Conservation (phyloP, 2,113 vertebrate species). For the Esox niger region DNA sequence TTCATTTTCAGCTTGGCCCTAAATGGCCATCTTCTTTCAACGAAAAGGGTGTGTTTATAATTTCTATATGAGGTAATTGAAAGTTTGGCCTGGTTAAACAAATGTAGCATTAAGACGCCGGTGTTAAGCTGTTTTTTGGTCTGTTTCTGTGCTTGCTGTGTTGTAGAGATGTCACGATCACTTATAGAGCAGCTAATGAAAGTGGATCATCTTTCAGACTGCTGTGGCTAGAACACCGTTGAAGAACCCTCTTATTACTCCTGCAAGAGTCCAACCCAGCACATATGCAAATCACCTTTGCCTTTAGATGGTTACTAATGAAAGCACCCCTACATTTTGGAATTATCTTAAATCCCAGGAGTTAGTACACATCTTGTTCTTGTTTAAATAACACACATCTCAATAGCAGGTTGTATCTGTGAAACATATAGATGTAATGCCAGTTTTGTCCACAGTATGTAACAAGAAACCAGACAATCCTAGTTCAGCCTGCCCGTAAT, state of each 20-base stretch:
- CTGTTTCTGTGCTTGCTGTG: conserved; percentile 4
- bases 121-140: conserved; percentile 18
- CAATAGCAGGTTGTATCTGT: too few relatives aligned
- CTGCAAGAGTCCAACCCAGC: neutral
- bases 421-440: too few relatives aligned
- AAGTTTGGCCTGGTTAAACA: conserved; percentile 27
- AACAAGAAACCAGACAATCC: too few relatives aligned
- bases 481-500: too few relatives aligned
- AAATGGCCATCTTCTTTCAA: conserved; percentile 7
- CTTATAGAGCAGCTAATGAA: conserved; percentile 21
- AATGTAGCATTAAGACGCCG: conserved; percentile 33
- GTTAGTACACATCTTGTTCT: too few relatives aligned
- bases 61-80: conserved; percentile 22
- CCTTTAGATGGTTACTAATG: neutral
- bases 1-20: conserved; percentile 19
- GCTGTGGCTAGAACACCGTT: neutral
- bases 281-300: neutral
- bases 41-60: conserved; percentile 27
- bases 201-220: conserved; percentile 7
- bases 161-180: conserved; percentile 1
- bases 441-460: too few relatives aligned
- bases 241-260: conserved; percentile 6
- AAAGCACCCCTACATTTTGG: too few relatives aligned
- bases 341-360: too few relatives aligned
- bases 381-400: too few relatives aligned